Conservation (phyloP, 2,888 invertebrate species). For the Sminthurinus aureus region DNA sequence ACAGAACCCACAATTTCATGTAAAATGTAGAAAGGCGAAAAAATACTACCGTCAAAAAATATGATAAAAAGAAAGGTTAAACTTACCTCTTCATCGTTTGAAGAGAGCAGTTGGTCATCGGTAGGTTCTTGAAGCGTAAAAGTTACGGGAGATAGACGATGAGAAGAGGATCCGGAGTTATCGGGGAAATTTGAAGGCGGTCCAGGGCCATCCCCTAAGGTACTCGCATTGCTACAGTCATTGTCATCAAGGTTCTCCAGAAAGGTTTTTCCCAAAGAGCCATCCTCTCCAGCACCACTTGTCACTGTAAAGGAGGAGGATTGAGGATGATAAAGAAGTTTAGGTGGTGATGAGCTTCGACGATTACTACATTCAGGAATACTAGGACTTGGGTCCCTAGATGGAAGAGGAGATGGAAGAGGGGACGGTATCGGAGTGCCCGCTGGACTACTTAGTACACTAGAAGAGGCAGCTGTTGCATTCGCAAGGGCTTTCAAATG, state of each 20-base stretch:
- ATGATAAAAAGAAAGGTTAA: not conserved
- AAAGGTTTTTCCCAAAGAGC: conserved; percentile 33
- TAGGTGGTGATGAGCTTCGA: conserved; percentile 22
- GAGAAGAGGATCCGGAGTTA: conserved; percentile 28
- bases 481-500: conserved; percentile 58
- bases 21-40: not conserved
- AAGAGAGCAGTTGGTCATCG: conserved; percentile 49
- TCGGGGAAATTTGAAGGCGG: conserved; percentile 31
- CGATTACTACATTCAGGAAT: conserved; percentile 20
- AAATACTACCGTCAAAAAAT: not conserved
- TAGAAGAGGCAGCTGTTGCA: conserved; percentile 51
- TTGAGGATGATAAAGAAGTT: conserved; percentile 36
- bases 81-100: conserved; percentile 36
- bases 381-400: conserved; percentile 58
- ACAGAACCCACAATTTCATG: not conserved
- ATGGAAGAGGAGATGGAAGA: conserved; percentile 54
- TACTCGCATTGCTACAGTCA: conserved; percentile 59
- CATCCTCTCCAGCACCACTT: conserved; percentile 32
- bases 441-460: conserved; percentile 49
- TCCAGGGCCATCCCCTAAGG: conserved; percentile 57
- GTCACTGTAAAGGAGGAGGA: conserved; percentile 46
- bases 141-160: conserved; percentile 57
- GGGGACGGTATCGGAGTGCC: conserved; percentile 55
- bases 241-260: conserved; percentile 57
- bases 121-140: conserved; percentile 59